Evolutionary conservation across 2,113 vertebrate species (phyloP).

Genomic region (Chaetodon auriga): DNA sequence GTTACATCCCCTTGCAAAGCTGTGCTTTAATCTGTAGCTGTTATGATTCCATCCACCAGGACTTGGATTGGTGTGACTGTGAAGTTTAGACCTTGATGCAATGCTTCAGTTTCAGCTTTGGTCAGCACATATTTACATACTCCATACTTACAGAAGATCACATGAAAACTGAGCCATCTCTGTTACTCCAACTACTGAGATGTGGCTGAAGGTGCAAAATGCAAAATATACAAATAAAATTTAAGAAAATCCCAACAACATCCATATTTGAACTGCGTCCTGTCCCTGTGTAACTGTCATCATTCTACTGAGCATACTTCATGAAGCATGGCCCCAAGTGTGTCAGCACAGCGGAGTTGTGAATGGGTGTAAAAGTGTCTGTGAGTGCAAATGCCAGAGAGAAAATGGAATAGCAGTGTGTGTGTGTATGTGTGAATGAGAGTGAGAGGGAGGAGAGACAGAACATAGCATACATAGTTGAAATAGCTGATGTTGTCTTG

Average conservation of each 20-base stretch:
- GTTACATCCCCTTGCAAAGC: too few relatives aligned
- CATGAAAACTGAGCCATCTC: too few relatives aligned
- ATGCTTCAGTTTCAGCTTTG: not conserved
- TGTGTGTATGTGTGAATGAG: not conserved
- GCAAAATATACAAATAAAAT: not conserved
- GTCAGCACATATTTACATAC: not conserved
- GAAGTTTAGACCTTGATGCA: not conserved
- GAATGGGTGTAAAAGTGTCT: not conserved
- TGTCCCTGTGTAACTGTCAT: not conserved
- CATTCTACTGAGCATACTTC: not conserved
- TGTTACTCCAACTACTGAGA: not conserved
- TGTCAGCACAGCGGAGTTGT: not conserved
- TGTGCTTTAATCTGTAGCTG: not conserved
- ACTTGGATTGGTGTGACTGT: not conserved
- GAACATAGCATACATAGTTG: slow-evolving; percentile 54
- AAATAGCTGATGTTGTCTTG: slow-evolving; percentile 52
- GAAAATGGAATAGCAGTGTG: not conserved
- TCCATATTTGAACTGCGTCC: not conserved
- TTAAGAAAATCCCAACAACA: too few relatives aligned
- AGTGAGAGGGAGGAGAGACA: slow-evolving; percentile 15
- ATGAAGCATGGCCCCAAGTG: not conserved
- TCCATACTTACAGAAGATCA: too few relatives aligned
- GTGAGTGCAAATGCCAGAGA: not conserved
- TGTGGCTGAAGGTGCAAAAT: not conserved
- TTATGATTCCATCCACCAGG: not conserved